Evolutionary conservation across 1,140 invertebrate species (phyloP).

Genomic region (Eufriesea mexicana): DNA sequence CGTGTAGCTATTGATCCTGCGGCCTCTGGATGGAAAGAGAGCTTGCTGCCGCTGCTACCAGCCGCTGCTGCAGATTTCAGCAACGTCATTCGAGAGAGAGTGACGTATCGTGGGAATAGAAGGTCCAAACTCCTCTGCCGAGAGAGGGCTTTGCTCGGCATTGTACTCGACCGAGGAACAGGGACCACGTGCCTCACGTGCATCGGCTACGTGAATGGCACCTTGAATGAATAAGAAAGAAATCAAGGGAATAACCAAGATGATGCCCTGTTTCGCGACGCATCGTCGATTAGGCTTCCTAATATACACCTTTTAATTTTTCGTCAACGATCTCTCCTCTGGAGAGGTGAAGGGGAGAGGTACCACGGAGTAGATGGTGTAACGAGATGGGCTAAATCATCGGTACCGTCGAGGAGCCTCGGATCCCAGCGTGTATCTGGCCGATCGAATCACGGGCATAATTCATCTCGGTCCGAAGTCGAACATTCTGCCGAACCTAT

Average conservation of each 20-base stretch:
- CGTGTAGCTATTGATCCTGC: slow-evolving; percentile 65
- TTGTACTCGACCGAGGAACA: slow-evolving; percentile 35
- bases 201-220: slow-evolving; percentile 45
- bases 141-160: slow-evolving; percentile 56
- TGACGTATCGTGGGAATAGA: slow-evolving; percentile 77
- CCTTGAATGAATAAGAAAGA: slow-evolving; percentile 17
- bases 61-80: slow-evolving; percentile 69
- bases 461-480: slow-evolving; percentile 2
- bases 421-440: background rate
- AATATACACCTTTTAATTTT: too few species aligned
- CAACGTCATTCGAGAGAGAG: slow-evolving; percentile 66
- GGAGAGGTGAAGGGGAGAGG: too few species aligned
- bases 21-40: slow-evolving; percentile 50
- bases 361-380: background rate
- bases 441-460: background rate
- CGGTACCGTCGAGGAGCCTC: background rate
- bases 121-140: slow-evolving; percentile 55
- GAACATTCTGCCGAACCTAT: slow-evolving; percentile 15
- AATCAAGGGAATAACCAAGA: slow-evolving; percentile 34
- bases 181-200: slow-evolving; percentile 39
- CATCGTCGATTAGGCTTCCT: too few species aligned
- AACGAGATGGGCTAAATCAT: background rate
- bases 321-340: too few species aligned
- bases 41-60: slow-evolving; percentile 26
- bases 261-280: background rate